Conservation (phyloP, 2,888 invertebrate genomes). For the Meteorus colon region DNA sequence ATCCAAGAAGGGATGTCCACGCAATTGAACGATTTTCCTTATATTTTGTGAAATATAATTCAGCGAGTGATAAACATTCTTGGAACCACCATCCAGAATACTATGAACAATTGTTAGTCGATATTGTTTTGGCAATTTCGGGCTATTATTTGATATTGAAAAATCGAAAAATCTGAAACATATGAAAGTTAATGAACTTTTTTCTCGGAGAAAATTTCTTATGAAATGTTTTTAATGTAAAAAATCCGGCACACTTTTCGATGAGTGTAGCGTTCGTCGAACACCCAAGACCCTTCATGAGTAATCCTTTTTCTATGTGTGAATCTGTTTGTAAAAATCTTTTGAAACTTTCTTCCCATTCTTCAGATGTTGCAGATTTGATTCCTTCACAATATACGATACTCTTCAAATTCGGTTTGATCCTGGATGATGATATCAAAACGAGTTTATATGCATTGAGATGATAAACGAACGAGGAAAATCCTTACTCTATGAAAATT, state of each 20-base stretch:
- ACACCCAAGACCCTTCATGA: slow-evolving; percentile 53
- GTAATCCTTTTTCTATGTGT: slow-evolving; percentile 53
- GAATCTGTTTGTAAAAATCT: slow-evolving; percentile 50
- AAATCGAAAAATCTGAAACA: slow-evolving; percentile 47
- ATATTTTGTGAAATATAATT: slow-evolving; percentile 58
- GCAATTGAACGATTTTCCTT: slow-evolving; percentile 47
- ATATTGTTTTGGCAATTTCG: slow-evolving; percentile 59
- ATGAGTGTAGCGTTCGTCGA: slow-evolving; percentile 48
- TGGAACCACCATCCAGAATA: slow-evolving; percentile 51
- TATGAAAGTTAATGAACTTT: neutral
- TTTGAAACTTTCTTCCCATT: slow-evolving; percentile 48
- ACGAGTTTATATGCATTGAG: no score
- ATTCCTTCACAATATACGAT: slow-evolving; percentile 53
- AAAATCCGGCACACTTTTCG: slow-evolving; percentile 32
- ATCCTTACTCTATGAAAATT: neutral
- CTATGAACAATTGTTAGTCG: slow-evolving; percentile 55
- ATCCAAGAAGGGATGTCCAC: slow-evolving; percentile 49
- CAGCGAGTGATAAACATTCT: slow-evolving; percentile 56
- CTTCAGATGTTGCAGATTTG: slow-evolving; percentile 42
- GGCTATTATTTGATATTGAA: slow-evolving; percentile 44
- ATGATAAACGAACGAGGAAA: no score
- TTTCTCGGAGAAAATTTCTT: neutral
- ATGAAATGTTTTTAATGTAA: neutral
- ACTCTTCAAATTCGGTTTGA: slow-evolving; percentile 52
- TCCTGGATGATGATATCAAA: slow-evolving; percentile 38